Evolutionary conservation across 2,888 invertebrate genomes (phyloP), one percentile per base, ranked within the genome.

Genomic region (Tipula confusa): DNA sequence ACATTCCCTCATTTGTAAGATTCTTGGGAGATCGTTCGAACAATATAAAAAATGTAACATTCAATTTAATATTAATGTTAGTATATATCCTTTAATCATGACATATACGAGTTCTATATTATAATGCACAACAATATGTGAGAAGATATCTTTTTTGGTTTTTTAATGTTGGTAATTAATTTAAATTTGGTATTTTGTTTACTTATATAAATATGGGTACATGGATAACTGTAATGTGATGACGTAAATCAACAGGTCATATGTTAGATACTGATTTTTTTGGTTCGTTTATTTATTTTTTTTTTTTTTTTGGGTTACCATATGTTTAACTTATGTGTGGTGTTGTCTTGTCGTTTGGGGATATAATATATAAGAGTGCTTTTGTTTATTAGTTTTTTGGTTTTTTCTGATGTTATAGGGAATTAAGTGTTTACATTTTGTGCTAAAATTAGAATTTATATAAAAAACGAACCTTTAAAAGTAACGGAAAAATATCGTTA

Each of bases 221-320:
- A 24, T 9, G 11, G 3, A 43, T 43, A 15, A 4, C n/a, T 43
- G 6, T 64, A 64, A 24, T 64, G 7, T 64, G 64, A 64, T 64
- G 64, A 64, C 64, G 64, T 64, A 64, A 64, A 64, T 64, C 64
- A 64, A 64, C 64, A 64, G 64, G 64, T 64, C 64, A 24, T 43
- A 3, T 7, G 43, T 43, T 43, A 64, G 9, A 33, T 33, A 9
- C n/a, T 33, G 11, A 33, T 3, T 11, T 33, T 33, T 33, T 33
- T 33, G 7, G 24, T 64, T 24, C 3, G n/a, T 5, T 5, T 31
- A 31, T n/a, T n/a, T 38, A n/a, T 38, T 43, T 36, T 0, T 0
- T 7, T 36, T 36, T 9, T 6, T 0, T 36, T 36, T 36, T 43
- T 6, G 43, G 43, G n/a, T 43, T 43, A 43, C 6, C 43, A n/a